Percentiles rank a stretch among this genome's conserved stretches.
Evolutionary conservation across 2,888 invertebrate genomes (phyloP).

Genomic region (Drosophila putrida): DNA sequence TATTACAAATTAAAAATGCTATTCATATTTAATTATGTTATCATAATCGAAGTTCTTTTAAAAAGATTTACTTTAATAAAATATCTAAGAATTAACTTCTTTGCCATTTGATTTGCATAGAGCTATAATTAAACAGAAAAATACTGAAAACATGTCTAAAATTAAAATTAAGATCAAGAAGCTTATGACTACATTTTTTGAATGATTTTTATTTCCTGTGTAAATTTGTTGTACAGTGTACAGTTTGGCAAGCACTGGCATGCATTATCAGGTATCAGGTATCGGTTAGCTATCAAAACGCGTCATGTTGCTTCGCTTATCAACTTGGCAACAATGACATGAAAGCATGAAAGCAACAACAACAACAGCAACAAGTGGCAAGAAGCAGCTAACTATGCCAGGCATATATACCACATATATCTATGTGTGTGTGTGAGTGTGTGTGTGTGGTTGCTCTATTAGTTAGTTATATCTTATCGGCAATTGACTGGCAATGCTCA

Average conservation of each 20-base stretch:
- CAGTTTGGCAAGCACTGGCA: constrained; percentile 45
- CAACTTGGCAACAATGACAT: constrained; percentile 73
- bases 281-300: constrained; percentile 53
- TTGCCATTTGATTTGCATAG: no score
- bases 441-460: constrained; percentile 27
- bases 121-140: no score
- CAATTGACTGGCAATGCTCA: constrained; percentile 58
- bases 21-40: no score
- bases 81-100: no score
- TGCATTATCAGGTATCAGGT: constrained; percentile 9
- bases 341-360: constrained; percentile 43
- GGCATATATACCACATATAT: constrained; percentile 14
- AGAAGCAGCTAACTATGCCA: constrained; percentile 67
- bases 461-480: constrained; percentile 70
- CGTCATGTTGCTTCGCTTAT: constrained; percentile 66
- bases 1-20: no score
- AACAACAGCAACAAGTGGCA: constrained; percentile 27
- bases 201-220: no score
- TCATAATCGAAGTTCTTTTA: no score
- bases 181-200: no score
- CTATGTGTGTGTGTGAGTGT: neutral
- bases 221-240: constrained; percentile 5
- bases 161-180: no score
- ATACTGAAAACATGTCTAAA: no score
- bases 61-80: no score